Percentiles rank a stretch among this genome's conserved stretches.
phyloP scores from a whole-genome alignment of 2,113 vertebrate species.

The Oncorhynchus kisutch region DNA sequence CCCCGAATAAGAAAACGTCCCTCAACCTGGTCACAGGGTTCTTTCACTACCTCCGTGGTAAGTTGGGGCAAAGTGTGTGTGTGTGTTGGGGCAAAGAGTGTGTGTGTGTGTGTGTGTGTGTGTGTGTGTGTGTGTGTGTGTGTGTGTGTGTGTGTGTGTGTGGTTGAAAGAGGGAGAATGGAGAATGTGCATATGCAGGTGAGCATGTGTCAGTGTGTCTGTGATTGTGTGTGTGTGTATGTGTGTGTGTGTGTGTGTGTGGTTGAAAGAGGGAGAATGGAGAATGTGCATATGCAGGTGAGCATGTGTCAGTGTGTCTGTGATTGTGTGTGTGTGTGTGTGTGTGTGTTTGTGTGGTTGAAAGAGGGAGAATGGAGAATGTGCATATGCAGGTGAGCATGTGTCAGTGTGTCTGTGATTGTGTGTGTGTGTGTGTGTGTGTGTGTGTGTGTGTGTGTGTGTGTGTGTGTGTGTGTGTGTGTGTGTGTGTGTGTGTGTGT shows the following conservation, averaged over 20 bases:
- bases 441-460: conserved; percentile 17
- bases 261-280: neutral
- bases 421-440: conserved; percentile 24
- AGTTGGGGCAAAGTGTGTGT: conserved; percentile 66
- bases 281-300: no score
- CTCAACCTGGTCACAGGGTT: conserved; percentile 78
- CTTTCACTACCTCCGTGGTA: conserved; percentile 77
- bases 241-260: no score
- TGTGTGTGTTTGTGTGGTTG: no score
- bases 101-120: conserved; percentile 13
- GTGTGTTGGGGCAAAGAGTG: conserved; percentile 9
- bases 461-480: conserved; percentile 17
- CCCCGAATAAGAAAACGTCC: conserved; percentile 66
- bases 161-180: conserved; percentile 4
- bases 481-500: conserved; percentile 26
- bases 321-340: neutral
- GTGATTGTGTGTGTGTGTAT: no score
- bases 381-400: no score
- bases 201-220: neutral
- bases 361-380: no score
- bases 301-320: neutral
- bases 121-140: no score
- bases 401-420: conserved; percentile 15
- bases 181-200: conserved; percentile 12
- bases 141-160: conserved; percentile 20